A percentile compares a stretch with the other conserved stretches of the same genome.
These are phyloP conservation scores for Nasonia longicornis DNA, from an alignment of 1,140 invertebrate species.

Conservation along the genomic window DNA sequence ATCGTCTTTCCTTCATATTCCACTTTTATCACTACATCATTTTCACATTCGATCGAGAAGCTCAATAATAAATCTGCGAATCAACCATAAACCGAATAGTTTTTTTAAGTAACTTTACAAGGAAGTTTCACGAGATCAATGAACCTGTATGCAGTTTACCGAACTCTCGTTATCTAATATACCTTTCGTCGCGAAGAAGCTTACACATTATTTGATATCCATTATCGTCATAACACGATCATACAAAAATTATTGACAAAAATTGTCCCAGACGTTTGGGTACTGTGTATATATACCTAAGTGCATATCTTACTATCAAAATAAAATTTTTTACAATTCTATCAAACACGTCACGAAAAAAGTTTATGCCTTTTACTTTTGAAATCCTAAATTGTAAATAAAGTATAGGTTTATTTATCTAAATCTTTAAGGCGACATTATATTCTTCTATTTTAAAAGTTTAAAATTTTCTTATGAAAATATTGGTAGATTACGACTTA, in stretches of 20 bases:
- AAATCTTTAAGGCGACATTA: not conserved
- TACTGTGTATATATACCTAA: constrained; percentile 34
- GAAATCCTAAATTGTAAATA: constrained; percentile 6
- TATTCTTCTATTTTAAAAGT: constrained; percentile 2
- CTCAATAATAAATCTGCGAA: constrained; percentile 19
- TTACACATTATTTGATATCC: constrained; percentile 41
- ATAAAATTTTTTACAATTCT: constrained; percentile 42
- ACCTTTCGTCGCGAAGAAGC: constrained; percentile 5
- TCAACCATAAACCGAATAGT: constrained; percentile 9
- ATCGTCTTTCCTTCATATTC: not conserved
- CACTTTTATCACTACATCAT: not conserved
- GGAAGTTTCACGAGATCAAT: constrained; percentile 29
- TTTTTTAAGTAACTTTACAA: constrained; percentile 42
- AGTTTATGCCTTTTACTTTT: not conserved
- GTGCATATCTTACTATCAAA: constrained; percentile 36
- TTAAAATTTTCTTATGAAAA: not conserved
- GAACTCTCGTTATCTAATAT: constrained; percentile 16
- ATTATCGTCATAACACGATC: constrained; percentile 30
- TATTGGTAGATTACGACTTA: constrained; percentile 2
- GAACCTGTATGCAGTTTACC: not conserved
- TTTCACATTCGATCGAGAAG: constrained; percentile 9
- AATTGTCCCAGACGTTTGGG: constrained; percentile 14
- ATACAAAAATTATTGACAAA: constrained; percentile 46
- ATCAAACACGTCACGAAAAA: constrained; percentile 28
- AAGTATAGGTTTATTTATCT: not conserved